Base-by-base conservation (phyloP, 1,140 invertebrate species). In the Cydia amplana region DNA sequence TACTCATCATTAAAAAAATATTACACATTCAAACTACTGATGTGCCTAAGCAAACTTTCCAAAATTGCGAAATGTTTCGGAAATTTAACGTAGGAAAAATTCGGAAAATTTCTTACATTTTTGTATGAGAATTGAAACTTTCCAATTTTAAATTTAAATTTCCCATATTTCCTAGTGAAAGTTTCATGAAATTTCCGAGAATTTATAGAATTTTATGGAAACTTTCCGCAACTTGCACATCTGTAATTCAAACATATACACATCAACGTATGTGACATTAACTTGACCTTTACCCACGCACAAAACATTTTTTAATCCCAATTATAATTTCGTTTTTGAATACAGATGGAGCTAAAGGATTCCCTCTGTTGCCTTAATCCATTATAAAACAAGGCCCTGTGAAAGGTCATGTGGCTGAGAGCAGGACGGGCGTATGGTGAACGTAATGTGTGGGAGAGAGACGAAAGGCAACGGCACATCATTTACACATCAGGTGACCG, bases 401-500 rank as follows among this genome's bases (percentile, higher is more conserved):
- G 32, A 63, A 83, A 83, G 82, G 81, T 81, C 79, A 81, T 67
- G 72, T 72, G 72, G 72, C 40, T 51, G 55, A 16, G 65, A 81
- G 67, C 23, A 70, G 36, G 82, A 82, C 20, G 63, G 36, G 51
- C 18, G 74, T 77, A 81, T 78, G 20, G 25, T 40, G 65, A 25
- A 55, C 14, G n/a, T 9, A 43, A 51, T 51, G 74, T 55, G 79
- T 65, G 65, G 12, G 80, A 85, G 76, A 77, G 79, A 78, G 79
- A 85, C 4, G 70, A 73, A n/a, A 36, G 74, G 70, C 32, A 49
- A 76, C 75, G 49, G 70, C 78, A 83, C 80, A 85, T 87, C 83
- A 88, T 88, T 88, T 84, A 86, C 86, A 85, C 86, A 84, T 87
- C 82, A 85, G 79, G 80, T 86, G 79, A 80, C 80, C 82, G 80